Evolutionary conservation across 2,888 invertebrate species (phyloP).

Genomic region (Thymelicus lineola): DNA sequence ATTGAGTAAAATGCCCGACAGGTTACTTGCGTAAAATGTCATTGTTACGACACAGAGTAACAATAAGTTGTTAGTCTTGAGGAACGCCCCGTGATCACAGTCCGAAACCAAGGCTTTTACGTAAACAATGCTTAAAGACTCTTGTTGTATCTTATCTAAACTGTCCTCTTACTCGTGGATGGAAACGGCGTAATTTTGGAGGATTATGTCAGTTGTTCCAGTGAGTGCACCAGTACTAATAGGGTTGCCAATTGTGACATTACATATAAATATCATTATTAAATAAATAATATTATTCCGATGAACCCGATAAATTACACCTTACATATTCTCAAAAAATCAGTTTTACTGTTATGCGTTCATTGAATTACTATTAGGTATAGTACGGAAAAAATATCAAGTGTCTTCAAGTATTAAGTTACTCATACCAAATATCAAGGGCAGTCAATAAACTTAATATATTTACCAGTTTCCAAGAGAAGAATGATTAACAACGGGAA

Average conservation of each 20-base stretch:
- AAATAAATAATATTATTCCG: too few relatives aligned
- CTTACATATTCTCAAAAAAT: too few relatives aligned
- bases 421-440: too few relatives aligned
- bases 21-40: conserved; percentile 41
- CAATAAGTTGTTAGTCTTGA: conserved; percentile 53
- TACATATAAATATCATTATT: too few relatives aligned
- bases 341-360: too few relatives aligned
- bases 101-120: conserved; percentile 72
- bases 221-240: conserved; percentile 65
- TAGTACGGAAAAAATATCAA: too few relatives aligned
- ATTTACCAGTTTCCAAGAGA: too few relatives aligned
- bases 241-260: conserved; percentile 9
- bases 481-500: too few relatives aligned
- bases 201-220: conserved; percentile 77
- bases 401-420: too few relatives aligned
- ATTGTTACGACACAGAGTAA: conserved; percentile 61
- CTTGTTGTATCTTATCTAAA: conserved; percentile 62
- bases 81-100: conserved; percentile 68
- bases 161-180: conserved; percentile 65
- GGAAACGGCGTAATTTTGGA: conserved; percentile 68
- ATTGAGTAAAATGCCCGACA: not conserved
- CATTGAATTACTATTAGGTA: too few relatives aligned
- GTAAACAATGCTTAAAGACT: conserved; percentile 67
- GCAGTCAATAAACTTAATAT: too few relatives aligned
- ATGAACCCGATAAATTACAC: too few relatives aligned